Conservation (phyloP, 2,888 invertebrate genomes). For the Cephus rjabovi region DNA sequence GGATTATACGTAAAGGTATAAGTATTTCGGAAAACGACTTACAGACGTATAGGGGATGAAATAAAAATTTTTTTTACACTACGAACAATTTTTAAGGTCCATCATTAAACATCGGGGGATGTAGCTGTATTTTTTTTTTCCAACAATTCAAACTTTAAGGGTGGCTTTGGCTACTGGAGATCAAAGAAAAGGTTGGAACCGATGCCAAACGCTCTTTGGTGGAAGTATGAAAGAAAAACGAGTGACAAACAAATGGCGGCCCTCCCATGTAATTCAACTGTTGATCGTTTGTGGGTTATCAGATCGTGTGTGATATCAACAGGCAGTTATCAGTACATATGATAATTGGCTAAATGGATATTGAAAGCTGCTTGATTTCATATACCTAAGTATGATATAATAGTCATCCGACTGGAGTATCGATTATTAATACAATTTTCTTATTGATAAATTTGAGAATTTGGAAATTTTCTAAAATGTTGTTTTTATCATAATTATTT, state of each 20-base stretch:
- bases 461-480: neutral
- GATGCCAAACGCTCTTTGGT: neutral
- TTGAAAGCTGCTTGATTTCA: neutral
- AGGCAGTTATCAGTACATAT: neutral
- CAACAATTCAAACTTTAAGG: neutral
- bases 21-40: neutral
- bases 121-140: neutral
- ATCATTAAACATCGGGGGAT: neutral
- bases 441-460: neutral
- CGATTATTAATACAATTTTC: neutral
- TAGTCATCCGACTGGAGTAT: neutral
- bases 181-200: neutral
- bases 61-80: neutral
- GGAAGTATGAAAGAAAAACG: neutral
- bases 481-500: neutral
- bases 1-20: neutral
- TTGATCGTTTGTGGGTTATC: neutral
- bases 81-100: neutral
- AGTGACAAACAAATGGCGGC: neutral
- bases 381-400: neutral
- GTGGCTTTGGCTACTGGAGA: neutral
- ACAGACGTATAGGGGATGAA: neutral
- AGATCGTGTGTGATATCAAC: neutral
- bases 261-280: neutral
- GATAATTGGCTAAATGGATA: neutral